Evolutionary conservation across 2,888 invertebrate genomes (phyloP), one percentile per base, ranked within the genome.

Genomic region (Allacma fusca): DNA sequence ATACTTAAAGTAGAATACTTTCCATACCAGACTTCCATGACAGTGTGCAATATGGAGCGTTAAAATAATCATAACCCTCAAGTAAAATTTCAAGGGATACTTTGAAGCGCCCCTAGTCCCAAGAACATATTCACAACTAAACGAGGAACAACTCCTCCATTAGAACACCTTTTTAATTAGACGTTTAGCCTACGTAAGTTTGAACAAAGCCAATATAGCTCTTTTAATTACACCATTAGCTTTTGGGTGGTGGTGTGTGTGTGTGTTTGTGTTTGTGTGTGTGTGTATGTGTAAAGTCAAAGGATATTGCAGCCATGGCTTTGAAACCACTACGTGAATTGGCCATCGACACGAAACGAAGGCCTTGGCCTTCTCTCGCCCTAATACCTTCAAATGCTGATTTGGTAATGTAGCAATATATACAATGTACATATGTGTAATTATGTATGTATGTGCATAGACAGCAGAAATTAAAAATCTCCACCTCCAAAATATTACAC

Each of bases 111-210:
- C 50, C 19, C 50, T 50, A 5, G 16, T 19, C 5, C 2, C 16
- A 50, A 5, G 1, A 5, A 12, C 50, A 50, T 16, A 50, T 50
- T 50, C 50, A 50, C 50, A 50, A 50, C 19, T 50, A n/a, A 50
- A 50, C 50, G 50, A 50, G 50, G 19, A 50, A 50, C 50, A 50
- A 50, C 50, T 50, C 50, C 19, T 16, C 50, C 50, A 50, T 50
- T 50, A 50, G 2, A 50, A 50, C 50, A 50, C 50, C 50, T 50
- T 50, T 50, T 50, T 50, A 50, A 50, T 50, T 50, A 50, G 50
- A 50, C 50, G 50, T 50, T 50, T n/a, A 50, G 50, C 50, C 50
- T 50, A 50, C 50, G 50, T n/a, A 50, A n/a, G 50, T 50, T 50
- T 16, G 7, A 50, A n/a, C n/a, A 13, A 50, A 50, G 50, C 50